Evolutionary conservation across 1,140 invertebrate species (phyloP).

Genomic region (Portunus trituberculatus): DNA sequence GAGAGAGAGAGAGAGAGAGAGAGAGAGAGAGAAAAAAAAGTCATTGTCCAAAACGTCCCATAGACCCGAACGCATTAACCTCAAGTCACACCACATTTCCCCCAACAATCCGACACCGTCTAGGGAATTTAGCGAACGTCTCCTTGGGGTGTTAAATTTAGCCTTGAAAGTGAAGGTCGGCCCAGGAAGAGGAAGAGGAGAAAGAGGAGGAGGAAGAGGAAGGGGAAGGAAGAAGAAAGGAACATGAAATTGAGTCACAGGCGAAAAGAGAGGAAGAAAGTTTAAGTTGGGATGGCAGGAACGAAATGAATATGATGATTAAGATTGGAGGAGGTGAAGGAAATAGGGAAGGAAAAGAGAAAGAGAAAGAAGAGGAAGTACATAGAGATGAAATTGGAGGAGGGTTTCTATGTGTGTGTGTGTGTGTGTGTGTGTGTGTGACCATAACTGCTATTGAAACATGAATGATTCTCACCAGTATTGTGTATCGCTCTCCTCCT

Average conservation of each 20-base stretch:
- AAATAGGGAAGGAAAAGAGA: not conserved
- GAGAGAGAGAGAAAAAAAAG: not conserved
- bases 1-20: not conserved
- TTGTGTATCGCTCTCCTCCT: not conserved
- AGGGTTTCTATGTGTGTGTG: too few relatives aligned
- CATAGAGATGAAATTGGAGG: not conserved
- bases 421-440: too few relatives aligned
- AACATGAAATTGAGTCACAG: too few relatives aligned
- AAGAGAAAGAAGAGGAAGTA: not conserved
- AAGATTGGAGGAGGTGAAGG: too few relatives aligned
- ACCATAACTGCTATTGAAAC: too few relatives aligned
- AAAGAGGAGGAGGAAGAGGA: not conserved
- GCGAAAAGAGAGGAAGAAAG: too few relatives aligned
- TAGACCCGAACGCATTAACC: not conserved
- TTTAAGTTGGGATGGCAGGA: too few relatives aligned
- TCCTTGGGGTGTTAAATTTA: too few relatives aligned
- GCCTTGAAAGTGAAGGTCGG: not conserved
- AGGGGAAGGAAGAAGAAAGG: too few relatives aligned
- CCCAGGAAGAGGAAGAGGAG: not conserved
- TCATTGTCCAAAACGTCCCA: not conserved
- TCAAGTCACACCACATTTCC: not conserved
- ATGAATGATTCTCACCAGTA: too few relatives aligned
- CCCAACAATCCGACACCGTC: not conserved
- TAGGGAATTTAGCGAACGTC: not conserved
- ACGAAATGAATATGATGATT: too few relatives aligned